Conservation (phyloP, 2,888 invertebrate species). For the Synanthedon tipuliformis region DNA sequence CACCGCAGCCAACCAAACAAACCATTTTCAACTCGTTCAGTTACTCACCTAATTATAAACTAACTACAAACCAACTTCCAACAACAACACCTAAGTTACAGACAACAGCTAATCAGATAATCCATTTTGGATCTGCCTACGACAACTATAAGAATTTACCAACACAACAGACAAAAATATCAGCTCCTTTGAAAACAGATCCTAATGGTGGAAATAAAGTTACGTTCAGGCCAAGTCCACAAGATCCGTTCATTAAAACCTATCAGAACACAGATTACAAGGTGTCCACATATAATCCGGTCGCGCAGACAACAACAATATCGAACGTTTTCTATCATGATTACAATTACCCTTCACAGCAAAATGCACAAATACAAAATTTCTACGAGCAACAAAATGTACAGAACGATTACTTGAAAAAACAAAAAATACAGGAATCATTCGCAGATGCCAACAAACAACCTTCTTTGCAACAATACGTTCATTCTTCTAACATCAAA, state of each 20-base stretch:
- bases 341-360: conserved; percentile 35
- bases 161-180: conserved; percentile 54
- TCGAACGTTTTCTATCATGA: conserved; percentile 29
- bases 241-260: conserved; percentile 53
- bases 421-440: conserved; percentile 41
- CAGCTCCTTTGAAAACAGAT: conserved; percentile 44
- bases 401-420: conserved; percentile 38
- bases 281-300: conserved; percentile 52
- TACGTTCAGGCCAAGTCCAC: conserved; percentile 56
- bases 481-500: conserved; percentile 26
- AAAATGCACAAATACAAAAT: conserved; percentile 39
- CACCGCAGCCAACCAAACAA: conserved; percentile 49
- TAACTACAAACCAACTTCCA: conserved; percentile 33
- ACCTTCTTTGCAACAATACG: conserved; percentile 32
- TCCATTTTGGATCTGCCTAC: conserved; percentile 41
- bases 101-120: conserved; percentile 38
- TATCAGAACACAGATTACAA: conserved; percentile 32
- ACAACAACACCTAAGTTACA: conserved; percentile 44
- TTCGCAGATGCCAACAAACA: conserved; percentile 46
- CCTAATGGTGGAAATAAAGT: conserved; percentile 41
- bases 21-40: conserved; percentile 52
- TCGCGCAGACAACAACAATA: conserved; percentile 34
- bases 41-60: conserved; percentile 45
- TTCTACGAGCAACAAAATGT: conserved; percentile 32
- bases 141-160: conserved; percentile 53